A percentile compares a stretch with the other conserved stretches of the same genome.
Evolutionary conservation across 2,113 vertebrate genomes (phyloP).

Genomic region (Podarcis raffonei): DNA sequence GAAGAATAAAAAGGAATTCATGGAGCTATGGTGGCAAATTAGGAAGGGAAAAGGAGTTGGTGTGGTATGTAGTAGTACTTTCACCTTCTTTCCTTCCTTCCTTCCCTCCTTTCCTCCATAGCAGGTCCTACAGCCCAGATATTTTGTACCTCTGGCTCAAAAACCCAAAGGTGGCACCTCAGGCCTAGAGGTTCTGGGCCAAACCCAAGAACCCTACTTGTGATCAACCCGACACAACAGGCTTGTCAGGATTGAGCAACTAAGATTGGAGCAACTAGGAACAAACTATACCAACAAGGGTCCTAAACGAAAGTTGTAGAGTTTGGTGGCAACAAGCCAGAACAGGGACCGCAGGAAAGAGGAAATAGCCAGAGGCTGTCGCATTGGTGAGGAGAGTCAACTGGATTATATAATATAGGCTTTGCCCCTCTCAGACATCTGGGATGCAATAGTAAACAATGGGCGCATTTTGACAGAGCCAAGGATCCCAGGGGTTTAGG

Average conservation of each 20-base stretch:
- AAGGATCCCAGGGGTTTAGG: slow-evolving; percentile 56
- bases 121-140: neutral
- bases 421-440: slow-evolving; percentile 45
- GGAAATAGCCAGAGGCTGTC: neutral
- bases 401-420: slow-evolving; percentile 19
- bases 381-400: neutral
- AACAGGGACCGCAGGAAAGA: neutral
- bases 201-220: neutral
- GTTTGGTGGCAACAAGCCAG: neutral
- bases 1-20: neutral
- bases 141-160: neutral
- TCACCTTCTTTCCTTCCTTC: neutral
- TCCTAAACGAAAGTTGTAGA: neutral
- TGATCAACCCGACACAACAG: neutral
- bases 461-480: slow-evolving; percentile 50
- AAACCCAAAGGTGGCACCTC: neutral
- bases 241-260: neutral
- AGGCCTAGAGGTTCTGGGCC: neutral
- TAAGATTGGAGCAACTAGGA: neutral
- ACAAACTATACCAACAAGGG: neutral
- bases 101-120: neutral
- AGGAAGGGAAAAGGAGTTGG: neutral
- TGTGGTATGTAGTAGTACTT: neutral
- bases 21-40: neutral
- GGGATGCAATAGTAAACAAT: slow-evolving; percentile 38